Evolutionary conservation across 1,140 invertebrate genomes (phyloP), one percentile per base, ranked within the genome.

Genomic region (Rhagoletis pomonella): DNA sequence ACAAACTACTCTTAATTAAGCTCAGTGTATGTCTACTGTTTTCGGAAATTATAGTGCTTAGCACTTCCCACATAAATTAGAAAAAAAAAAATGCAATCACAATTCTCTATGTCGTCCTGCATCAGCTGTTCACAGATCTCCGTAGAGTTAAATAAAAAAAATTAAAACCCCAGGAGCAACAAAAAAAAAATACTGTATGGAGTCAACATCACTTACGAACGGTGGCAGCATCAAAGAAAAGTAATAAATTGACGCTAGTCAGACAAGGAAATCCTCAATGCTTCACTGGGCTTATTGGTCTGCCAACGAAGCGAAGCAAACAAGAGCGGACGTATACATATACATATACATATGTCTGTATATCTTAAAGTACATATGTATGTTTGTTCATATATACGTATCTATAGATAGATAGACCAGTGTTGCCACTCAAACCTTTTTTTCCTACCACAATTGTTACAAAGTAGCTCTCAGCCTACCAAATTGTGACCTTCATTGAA

Each of bases 211-310:
- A 85, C 58, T 85, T 85, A n/a, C 7, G 50, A 29, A 60, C 81
- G 81, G 81, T 85, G 19, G 55, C 19, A 29, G 44, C 58, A 62
- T 85, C 84, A 42, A 85, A 85, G 86, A 87, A 69, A 87, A 85
- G 59, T 87, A 87, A 87, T 87, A 87, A 87, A 87, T 88, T 88
- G 87, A 88, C 85, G 84, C 55, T 88, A 65, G 87, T 77, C 87
- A 88, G 87, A 88, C 65, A 88, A 88, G 84, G 87, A 88, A 88
- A 88, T 86, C 87, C 87, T 88, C 85, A 88, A 88, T 85, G 87
- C 81, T 85, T 88, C 87, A 88, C 81, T 77, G 84, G 69, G 84
- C 87, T 88, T 73, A 88, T 88, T 88, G 87, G 50, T 85, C 65
- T 86, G 47, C 73, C 73, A 81, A 62, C n/a, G 47, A 81, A 10